Evolutionary conservation across 2,113 vertebrate species (phyloP).

Genomic region (Ciconia stormi): DNA sequence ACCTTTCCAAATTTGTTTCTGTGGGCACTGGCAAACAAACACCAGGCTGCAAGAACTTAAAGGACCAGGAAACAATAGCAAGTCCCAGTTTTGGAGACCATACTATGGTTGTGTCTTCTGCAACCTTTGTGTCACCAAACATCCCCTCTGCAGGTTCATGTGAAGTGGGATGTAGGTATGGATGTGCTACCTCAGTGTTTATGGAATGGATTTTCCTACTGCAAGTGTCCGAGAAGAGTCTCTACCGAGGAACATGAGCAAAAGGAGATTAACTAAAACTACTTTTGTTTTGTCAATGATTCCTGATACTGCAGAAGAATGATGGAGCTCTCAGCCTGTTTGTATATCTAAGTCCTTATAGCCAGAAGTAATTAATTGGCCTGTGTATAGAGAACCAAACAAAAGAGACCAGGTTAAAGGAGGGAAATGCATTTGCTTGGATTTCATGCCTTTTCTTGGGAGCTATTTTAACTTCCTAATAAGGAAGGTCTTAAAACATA

Average conservation of each 20-base stretch:
- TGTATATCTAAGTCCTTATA: background rate
- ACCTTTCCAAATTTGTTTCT: background rate
- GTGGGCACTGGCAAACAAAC: background rate
- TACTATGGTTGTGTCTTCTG: background rate
- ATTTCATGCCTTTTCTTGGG: background rate
- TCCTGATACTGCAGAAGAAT: background rate
- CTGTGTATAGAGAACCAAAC: background rate
- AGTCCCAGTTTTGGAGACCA: background rate
- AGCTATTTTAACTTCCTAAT: background rate
- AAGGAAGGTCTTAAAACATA: background rate
- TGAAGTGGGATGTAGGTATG: background rate
- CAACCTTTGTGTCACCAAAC: background rate
- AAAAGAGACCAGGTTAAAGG: background rate
- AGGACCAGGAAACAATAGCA: background rate
- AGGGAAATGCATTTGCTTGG: background rate
- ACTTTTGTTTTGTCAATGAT: background rate
- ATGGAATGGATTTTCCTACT: background rate
- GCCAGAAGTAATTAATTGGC: background rate
- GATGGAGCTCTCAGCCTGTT: background rate
- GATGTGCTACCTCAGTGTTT: background rate
- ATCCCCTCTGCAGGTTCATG: background rate
- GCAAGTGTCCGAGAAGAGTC: background rate
- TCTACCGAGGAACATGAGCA: background rate
- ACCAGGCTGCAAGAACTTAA: background rate
- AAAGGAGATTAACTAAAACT: background rate